A percentile compares a stretch with the other conserved stretches of the same genome.
Evolutionary conservation across 2,888 invertebrate genomes (phyloP).

Genomic region (Drosophila cognata): DNA sequence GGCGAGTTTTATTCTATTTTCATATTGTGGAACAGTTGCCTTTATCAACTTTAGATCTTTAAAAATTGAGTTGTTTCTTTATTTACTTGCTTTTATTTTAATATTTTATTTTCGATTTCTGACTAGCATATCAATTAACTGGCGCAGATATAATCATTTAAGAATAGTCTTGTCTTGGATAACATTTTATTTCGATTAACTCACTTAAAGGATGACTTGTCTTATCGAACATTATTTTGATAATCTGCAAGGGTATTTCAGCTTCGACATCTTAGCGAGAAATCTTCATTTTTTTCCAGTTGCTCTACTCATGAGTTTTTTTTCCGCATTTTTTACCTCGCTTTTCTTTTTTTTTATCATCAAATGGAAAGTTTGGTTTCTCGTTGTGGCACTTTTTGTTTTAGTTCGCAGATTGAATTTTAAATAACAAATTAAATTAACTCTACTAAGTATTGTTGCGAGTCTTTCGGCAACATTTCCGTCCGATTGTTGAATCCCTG

Average conservation of each 20-base stretch:
- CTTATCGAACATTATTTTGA: background rate
- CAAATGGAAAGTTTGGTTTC: constrained; percentile 33
- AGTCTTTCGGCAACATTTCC: constrained; percentile 40
- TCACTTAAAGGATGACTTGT: background rate
- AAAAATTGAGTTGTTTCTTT: background rate
- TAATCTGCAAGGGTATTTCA: constrained; percentile 1
- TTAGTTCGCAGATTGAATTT: constrained; percentile 84
- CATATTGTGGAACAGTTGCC: background rate
- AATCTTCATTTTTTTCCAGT: constrained; percentile 14
- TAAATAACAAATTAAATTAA: constrained; percentile 84
- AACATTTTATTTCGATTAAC: background rate
- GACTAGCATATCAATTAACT: no score
- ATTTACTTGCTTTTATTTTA: background rate
- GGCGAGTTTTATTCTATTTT: background rate
- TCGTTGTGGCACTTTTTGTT: constrained; percentile 80
- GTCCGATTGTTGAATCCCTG: background rate
- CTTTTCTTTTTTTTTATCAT: constrained; percentile 26
- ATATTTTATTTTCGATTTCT: background rate
- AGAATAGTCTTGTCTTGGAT: background rate
- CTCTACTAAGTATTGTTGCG: constrained; percentile 81
- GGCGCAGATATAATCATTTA: background rate
- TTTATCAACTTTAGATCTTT: background rate
- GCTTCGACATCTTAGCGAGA: background rate
- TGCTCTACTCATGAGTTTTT: constrained; percentile 15
- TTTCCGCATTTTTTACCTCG: background rate